phyloP scores from a whole-genome alignment of 2,113 vertebrate genomes.

The Origma solitaria region DNA sequence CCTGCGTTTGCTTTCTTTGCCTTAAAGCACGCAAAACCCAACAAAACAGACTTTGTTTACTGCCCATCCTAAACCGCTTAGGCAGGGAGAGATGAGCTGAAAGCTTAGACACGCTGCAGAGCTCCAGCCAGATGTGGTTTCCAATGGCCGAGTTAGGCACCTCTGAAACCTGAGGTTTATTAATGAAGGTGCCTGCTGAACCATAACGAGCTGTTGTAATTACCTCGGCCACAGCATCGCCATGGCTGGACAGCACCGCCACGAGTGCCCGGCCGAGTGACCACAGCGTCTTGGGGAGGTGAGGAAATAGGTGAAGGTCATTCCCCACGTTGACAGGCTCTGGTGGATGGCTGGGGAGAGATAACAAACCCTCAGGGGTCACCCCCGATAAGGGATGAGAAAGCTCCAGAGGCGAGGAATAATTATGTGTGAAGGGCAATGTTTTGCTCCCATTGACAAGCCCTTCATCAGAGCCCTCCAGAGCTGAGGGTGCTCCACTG shows the following conservation, averaged over 20 bases:
- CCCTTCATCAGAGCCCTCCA: neutral
- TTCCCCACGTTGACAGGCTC: neutral
- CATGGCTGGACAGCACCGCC: neutral
- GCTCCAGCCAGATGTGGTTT: conserved; percentile 39
- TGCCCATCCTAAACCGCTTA: conserved; percentile 34
- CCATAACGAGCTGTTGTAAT: conserved; percentile 42
- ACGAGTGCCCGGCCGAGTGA: neutral
- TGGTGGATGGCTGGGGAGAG: neutral
- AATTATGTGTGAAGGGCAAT: neutral
- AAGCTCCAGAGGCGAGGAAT: neutral
- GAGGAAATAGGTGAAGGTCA: neutral
- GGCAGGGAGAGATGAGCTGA: neutral
- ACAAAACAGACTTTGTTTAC: conserved; percentile 53
- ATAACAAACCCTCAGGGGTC: conserved; percentile 21
- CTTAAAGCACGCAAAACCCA: conserved; percentile 21
- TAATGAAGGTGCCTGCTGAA: conserved; percentile 45
- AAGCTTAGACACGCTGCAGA: conserved; percentile 1
- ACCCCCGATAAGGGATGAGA: neutral
- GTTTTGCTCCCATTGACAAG: neutral
- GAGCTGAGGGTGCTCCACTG: neutral
- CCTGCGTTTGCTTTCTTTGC: conserved; percentile 5
- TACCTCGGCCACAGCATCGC: neutral
- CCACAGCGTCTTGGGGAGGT: neutral
- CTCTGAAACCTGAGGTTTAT: conserved; percentile 45
- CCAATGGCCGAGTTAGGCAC: neutral